phyloP scores from a whole-genome alignment of 2,888 invertebrate species.

The Phortica magna region DNA sequence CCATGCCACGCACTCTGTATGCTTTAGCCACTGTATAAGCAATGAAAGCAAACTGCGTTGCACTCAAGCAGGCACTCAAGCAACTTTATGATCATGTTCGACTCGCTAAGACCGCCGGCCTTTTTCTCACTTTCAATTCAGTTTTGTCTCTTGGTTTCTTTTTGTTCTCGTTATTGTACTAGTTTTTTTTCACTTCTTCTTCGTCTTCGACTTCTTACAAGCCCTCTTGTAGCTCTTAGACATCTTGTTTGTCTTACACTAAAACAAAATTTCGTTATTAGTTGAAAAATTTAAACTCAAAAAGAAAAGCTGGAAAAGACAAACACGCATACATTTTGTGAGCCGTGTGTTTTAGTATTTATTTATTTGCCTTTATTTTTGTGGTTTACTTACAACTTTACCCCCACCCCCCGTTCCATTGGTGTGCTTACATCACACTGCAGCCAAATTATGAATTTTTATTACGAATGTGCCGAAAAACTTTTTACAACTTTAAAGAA shows the following conservation, averaged over 20 bases:
- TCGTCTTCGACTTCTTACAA: background rate
- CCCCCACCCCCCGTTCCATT: background rate
- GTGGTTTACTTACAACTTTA: background rate
- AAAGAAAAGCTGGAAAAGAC: background rate
- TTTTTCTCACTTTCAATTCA: background rate
- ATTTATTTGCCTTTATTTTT: background rate
- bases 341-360: background rate
- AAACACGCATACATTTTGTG: background rate
- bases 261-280: background rate
- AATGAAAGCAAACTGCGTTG: background rate
- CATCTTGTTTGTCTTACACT: background rate
- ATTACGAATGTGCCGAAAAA: background rate
- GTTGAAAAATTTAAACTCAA: background rate
- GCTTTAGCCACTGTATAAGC: too few relatives aligned
- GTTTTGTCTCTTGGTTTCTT: too few relatives aligned
- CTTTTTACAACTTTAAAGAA: slow-evolving; percentile 7
- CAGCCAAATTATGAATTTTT: background rate
- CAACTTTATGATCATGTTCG: background rate
- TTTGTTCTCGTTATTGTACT: background rate
- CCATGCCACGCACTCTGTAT: too few relatives aligned
- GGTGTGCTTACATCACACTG: background rate
- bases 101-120: background rate
- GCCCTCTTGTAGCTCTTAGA: background rate
- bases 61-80: background rate
- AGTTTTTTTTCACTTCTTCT: background rate